Conservation (phyloP, 2,113 vertebrate genomes). For the Gadus chalcogrammus region DNA sequence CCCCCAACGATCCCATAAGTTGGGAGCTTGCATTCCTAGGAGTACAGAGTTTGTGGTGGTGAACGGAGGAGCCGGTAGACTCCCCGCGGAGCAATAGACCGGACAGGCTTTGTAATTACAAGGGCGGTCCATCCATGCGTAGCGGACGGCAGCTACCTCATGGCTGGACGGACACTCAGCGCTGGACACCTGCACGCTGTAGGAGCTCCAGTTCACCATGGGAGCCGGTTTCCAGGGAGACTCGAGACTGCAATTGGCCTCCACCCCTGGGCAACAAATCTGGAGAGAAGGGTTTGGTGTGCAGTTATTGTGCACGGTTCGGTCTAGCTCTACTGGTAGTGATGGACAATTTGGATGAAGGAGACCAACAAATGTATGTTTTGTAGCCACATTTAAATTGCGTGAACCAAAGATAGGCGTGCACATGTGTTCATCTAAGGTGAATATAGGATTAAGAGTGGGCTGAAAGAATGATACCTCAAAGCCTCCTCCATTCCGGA, state of each 20-base stretch:
- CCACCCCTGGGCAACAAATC: constrained; percentile 74
- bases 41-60: neutral
- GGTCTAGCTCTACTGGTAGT: too few relatives aligned
- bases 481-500: constrained; percentile 57
- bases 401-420: neutral
- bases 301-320: too few relatives aligned
- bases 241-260: neutral
- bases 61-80: constrained; percentile 83
- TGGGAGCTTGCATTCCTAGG: too few relatives aligned
- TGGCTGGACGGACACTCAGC: constrained; percentile 27
- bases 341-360: too few relatives aligned
- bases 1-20: too few relatives aligned
- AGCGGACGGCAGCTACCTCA: constrained; percentile 70
- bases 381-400: neutral
- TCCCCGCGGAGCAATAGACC: constrained; percentile 70
- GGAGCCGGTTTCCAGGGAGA: constrained; percentile 70
- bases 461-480: constrained; percentile 69
- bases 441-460: too few relatives aligned
- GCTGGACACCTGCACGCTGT: constrained; percentile 59
- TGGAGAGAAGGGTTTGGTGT: constrained; percentile 28
- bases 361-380: neutral
- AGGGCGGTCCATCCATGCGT: constrained; percentile 88
- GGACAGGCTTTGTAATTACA: constrained; percentile 82
- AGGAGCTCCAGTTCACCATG: constrained; percentile 24
- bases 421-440: too few relatives aligned